These are phyloP conservation scores for Lasioglossum figueresi DNA, from an alignment of 2,888 invertebrate genomes.

Conservation along the genomic window DNA sequence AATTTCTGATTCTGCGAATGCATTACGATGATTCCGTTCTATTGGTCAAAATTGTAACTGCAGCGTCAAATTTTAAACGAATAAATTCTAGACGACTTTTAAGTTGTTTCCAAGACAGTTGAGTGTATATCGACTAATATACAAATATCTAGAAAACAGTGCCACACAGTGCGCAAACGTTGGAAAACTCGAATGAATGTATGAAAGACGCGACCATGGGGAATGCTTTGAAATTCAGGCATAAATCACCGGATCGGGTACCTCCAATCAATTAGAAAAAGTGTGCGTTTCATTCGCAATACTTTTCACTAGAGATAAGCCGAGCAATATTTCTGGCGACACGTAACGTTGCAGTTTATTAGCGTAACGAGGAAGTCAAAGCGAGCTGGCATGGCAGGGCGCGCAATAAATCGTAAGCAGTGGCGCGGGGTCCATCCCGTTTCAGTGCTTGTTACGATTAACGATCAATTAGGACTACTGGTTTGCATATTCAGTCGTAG, in stretches of 20 bases:
- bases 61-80: too few relatives aligned
- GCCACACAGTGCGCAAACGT: background rate
- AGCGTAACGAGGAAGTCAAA: conserved; percentile 18
- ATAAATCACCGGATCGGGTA: background rate
- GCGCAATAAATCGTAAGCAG: background rate
- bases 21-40: background rate
- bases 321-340: background rate
- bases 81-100: background rate
- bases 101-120: background rate
- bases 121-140: background rate
- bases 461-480: conserved; percentile 37
- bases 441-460: conserved; percentile 32
- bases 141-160: background rate
- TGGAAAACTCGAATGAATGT: background rate
- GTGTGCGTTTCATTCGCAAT: background rate
- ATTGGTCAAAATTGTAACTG: background rate
- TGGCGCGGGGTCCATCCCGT: background rate
- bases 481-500: conserved; percentile 56
- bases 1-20: background rate
- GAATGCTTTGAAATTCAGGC: background rate
- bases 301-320: background rate
- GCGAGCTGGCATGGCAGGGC: background rate
- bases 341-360: background rate
- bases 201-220: background rate
- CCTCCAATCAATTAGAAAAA: background rate